phyloP scores from a whole-genome alignment of 2,113 vertebrate species.

The Daubentonia madagascariensis region DNA sequence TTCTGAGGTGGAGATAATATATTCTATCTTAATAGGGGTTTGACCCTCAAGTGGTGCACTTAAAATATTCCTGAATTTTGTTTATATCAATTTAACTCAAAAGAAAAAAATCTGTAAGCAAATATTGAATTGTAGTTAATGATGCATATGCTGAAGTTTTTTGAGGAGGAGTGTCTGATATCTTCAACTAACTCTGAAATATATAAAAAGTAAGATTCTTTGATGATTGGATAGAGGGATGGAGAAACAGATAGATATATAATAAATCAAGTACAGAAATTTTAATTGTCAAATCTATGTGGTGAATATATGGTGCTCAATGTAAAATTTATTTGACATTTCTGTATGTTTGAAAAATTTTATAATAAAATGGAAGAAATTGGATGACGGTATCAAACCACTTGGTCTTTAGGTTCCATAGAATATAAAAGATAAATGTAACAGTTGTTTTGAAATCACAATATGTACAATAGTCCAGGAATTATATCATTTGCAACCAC shows the following conservation, averaged over 20 bases:
- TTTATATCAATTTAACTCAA: not conserved
- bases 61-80: not conserved
- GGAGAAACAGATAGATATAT: not conserved
- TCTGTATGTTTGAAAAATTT: not conserved
- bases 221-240: not conserved
- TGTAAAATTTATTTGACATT: not conserved
- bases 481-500: not conserved
- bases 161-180: not conserved
- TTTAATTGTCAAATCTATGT: not conserved
- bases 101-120: not conserved
- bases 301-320: not conserved
- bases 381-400: not conserved
- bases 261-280: not conserved
- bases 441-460: not conserved
- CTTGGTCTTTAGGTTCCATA: not conserved
- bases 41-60: not conserved
- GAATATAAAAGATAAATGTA: not conserved
- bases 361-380: not conserved
- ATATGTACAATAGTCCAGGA: not conserved
- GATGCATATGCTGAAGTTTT: not conserved
- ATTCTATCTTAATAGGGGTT: not conserved
- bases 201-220: not conserved
- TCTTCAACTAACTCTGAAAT: not conserved
- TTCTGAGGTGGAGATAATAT: not conserved
- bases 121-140: not conserved